Conservation (phyloP, 37 sponge, comb jelly and placozoan species). For the Amphimedon queenslandica region DNA sequence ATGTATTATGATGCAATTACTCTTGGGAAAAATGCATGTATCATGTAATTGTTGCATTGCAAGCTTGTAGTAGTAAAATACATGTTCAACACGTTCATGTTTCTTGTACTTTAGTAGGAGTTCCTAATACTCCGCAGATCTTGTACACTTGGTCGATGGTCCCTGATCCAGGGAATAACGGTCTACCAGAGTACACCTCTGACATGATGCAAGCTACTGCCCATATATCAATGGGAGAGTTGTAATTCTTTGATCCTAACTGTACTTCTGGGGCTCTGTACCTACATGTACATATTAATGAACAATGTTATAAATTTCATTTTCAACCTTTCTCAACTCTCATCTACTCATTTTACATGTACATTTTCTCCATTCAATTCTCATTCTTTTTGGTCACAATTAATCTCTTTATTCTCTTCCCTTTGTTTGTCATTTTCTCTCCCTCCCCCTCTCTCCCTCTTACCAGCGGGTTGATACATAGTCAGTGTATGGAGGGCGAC, state of each 20-base stretch:
- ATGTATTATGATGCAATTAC: too few species aligned
- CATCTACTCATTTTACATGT: neutral
- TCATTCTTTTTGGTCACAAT: too few species aligned
- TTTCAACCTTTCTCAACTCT: neutral
- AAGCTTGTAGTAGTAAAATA: neutral
- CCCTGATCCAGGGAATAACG: conserved; percentile 91
- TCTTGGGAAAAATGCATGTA: neutral
- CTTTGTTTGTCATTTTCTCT: too few species aligned
- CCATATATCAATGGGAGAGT: conserved; percentile 97
- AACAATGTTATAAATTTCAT: neutral
- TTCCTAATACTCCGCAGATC: conserved; percentile 81
- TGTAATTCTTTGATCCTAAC: conserved; percentile 86
- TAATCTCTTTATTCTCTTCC: too few species aligned
- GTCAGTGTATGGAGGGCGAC: conserved; percentile 95
- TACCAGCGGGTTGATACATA: conserved; percentile 97
- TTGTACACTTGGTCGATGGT: conserved; percentile 93
- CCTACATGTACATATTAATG: conserved; percentile 58
- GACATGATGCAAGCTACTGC: conserved; percentile 94
- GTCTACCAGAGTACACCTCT: conserved; percentile 90
- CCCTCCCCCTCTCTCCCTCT: too few species aligned
- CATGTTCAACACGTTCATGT: too few species aligned
- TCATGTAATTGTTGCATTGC: neutral
- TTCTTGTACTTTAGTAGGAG: conserved; percentile 79
- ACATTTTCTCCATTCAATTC: conserved; percentile 5
- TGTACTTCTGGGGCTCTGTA: conserved; percentile 95